A percentile compares a stretch with the other conserved stretches of the same genome.
These are phyloP conservation scores for Eulimnadia texana DNA, from an alignment of 1,140 invertebrate genomes.

Conservation along the genomic window DNA sequence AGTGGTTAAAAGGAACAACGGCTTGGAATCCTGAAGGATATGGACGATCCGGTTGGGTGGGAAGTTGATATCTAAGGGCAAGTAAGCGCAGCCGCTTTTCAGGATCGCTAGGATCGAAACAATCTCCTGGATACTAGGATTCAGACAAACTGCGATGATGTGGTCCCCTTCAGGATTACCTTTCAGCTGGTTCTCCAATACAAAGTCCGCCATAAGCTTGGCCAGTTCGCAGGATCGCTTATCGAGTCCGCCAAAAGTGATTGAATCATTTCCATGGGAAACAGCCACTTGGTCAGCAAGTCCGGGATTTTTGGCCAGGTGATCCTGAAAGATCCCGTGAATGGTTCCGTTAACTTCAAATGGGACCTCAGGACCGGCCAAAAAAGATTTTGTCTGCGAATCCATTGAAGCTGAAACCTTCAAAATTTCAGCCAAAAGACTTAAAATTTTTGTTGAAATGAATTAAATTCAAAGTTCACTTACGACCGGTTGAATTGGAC, in stretches of 20 bases:
- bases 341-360: too few relatives aligned
- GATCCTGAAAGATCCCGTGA: neutral
- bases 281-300: neutral
- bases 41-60: conserved; percentile 55
- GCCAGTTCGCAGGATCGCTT: conserved; percentile 42
- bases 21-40: conserved; percentile 57
- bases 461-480: too few relatives aligned
- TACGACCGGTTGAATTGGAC: too few relatives aligned
- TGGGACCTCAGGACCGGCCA: too few relatives aligned
- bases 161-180: conserved; percentile 46
- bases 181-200: conserved; percentile 23
- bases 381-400: too few relatives aligned
- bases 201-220: conserved; percentile 27
- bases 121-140: conserved; percentile 53
- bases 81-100: conserved; percentile 65
- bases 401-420: too few relatives aligned
- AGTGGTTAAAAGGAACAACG: conserved; percentile 32
- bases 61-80: conserved; percentile 62
- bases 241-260: conserved; percentile 44
- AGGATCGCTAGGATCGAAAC: conserved; percentile 51
- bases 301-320: neutral
- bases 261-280: conserved; percentile 20
- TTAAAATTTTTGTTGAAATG: too few relatives aligned
- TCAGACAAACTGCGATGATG: conserved; percentile 58
- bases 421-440: too few relatives aligned